Base-by-base conservation (phyloP, 2,888 invertebrate species). In the Philhelius pedissequus region DNA sequence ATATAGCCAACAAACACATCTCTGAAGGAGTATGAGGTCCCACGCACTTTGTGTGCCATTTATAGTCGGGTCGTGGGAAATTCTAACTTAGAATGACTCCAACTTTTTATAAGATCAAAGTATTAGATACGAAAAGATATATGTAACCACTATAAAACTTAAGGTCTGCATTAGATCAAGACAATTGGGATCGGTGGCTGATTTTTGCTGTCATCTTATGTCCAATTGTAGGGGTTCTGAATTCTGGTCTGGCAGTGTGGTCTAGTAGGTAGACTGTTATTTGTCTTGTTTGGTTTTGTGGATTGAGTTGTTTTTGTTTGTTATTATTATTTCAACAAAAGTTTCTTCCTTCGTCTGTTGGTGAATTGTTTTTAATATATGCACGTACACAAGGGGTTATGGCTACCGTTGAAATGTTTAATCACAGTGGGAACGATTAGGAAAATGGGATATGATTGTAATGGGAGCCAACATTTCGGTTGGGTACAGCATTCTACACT, bases 201-300 rank as follows among this genome's bases (percentile, higher is more conserved):
- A 20, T 48, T 75, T 45, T 43, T 30, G 25, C 52, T 27, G 50
- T 43, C 18, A 18, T 20, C 43, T 11, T 60, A 11, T 11, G 50
- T 48, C 48, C 13, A 25, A 6, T 48, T 48, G n/a, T 20, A 13
- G 45, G 13, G 20, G 22, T 22, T 1, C 45, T 20, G 9, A 13
- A n/a, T n/a, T n/a, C n/a, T n/a, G n/a, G n/a, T n/a, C n/a, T n/a
- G n/a, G n/a, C n/a, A n/a, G n/a, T n/a, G n/a, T 48, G 40, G 52
- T 30, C 15, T 25, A 15, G 13, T 68, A 5, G 18, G 25, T 25
- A 25, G 35, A 76, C 43, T 71, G 66, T 71, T 81, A 81, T 81
- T 81, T 71, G 71, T 35, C 58, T 60, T 81, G 77, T 77, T 81
- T 81, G 70, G 58, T 54, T 71, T 75, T 81, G 38, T 30, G 56